A percentile compares a stretch with the other conserved stretches of the same genome.
phyloP scores from a whole-genome alignment of 2,888 invertebrate species.

The Charanyca ferruginea region DNA sequence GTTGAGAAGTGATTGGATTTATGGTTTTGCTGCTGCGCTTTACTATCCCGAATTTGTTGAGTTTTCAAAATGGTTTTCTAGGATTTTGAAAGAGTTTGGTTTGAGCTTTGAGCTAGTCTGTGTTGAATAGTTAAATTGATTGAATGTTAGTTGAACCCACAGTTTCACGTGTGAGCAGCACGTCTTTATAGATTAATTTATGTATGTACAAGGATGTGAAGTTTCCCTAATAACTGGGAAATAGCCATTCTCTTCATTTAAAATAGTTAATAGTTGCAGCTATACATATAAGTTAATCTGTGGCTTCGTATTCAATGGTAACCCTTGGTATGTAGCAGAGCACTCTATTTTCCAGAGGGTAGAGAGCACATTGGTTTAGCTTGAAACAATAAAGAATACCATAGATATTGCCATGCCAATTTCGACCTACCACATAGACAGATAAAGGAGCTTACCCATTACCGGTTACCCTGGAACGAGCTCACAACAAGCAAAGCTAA shows the following conservation, averaged over 20 bases:
- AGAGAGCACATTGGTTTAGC: too few species aligned
- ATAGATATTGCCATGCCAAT: neutral
- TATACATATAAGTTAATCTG: too few species aligned
- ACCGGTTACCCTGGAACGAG: neutral
- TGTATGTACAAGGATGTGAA: neutral
- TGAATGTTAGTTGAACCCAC: slow-evolving; percentile 1
- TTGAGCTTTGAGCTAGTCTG: slow-evolving; percentile 10
- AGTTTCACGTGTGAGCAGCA: neutral
- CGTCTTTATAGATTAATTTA: neutral
- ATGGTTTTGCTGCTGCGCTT: slow-evolving; percentile 8
- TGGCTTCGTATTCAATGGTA: too few species aligned
- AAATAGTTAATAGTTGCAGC: too few species aligned
- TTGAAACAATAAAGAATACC: too few species aligned
- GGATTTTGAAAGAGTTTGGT: slow-evolving; percentile 9
- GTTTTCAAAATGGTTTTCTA: slow-evolving; percentile 8
- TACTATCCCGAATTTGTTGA: slow-evolving; percentile 5
- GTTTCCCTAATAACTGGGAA: neutral
- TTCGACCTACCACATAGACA: neutral
- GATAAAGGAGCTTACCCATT: neutral
- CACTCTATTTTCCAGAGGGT: too few species aligned
- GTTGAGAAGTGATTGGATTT: slow-evolving; percentile 36
- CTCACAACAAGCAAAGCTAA: neutral
- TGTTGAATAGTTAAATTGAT: slow-evolving; percentile 13
- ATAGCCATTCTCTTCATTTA: neutral
- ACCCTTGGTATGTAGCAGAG: too few species aligned